phyloP scores from a whole-genome alignment of 2,113 vertebrate species.

The Fregetta grallaria region DNA sequence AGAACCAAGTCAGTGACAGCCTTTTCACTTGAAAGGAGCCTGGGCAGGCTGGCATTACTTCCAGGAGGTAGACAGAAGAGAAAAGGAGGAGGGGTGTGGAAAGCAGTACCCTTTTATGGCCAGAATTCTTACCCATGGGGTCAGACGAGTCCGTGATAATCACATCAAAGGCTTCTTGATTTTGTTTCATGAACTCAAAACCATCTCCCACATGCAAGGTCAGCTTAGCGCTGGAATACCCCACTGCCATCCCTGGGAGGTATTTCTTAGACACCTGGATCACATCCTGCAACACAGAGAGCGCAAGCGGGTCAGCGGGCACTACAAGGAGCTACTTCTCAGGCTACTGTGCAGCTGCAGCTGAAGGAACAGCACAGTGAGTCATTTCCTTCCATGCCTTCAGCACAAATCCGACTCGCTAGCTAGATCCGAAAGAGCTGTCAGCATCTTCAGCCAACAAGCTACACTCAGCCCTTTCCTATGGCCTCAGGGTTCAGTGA shows the following conservation, averaged over 20 bases:
- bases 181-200: slow-evolving; percentile 99
- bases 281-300: slow-evolving; percentile 84
- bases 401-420: background rate
- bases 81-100: background rate
- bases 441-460: background rate
- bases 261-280: slow-evolving; percentile 95
- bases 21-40: background rate
- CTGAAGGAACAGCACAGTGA: background rate
- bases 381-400: slow-evolving; percentile 23
- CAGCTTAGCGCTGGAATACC: slow-evolving; percentile 92
- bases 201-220: slow-evolving; percentile 93
- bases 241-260: slow-evolving; percentile 94
- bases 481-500: background rate
- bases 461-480: background rate
- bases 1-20: background rate
- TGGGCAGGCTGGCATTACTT: background rate
- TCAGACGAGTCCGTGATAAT: slow-evolving; percentile 98
- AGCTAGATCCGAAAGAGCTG: background rate
- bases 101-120: background rate
- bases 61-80: background rate
- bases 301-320: background rate
- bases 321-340: background rate
- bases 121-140: slow-evolving; percentile 87
- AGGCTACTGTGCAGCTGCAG: background rate
- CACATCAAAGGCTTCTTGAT: slow-evolving; percentile 95